These are phyloP conservation scores for Gymnothorax reevesii DNA, from an alignment of 2,797 vertebrate genomes.

Conservation along the genomic window DNA sequence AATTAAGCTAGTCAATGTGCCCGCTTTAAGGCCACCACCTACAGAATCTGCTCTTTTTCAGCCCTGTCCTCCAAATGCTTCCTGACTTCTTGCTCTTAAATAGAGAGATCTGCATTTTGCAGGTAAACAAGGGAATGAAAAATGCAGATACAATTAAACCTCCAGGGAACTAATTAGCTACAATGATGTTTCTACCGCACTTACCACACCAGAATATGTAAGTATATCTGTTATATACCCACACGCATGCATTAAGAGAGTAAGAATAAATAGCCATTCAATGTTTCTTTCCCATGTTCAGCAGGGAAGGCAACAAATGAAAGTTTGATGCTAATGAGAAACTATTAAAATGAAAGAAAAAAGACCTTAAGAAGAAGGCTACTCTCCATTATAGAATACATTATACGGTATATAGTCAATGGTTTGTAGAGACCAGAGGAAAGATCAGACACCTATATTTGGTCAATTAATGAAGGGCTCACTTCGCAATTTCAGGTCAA, in stretches of 20 bases:
- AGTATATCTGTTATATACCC: constrained; percentile 58
- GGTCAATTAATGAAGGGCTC: neutral
- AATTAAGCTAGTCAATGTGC: neutral
- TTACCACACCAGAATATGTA: constrained; percentile 78
- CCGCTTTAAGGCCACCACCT: constrained; percentile 4
- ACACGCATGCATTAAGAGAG: constrained; percentile 20
- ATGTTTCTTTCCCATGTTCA: neutral
- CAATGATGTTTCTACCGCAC: constrained; percentile 83
- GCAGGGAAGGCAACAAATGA: neutral
- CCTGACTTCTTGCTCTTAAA: constrained; percentile 54
- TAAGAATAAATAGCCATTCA: neutral
- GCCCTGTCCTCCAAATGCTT: neutral
- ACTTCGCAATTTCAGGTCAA: neutral
- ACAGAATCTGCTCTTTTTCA: neutral
- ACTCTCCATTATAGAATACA: neutral
- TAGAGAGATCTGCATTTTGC: constrained; percentile 74
- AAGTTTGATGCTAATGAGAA: neutral
- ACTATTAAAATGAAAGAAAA: constrained; percentile 7
- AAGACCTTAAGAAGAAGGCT: constrained; percentile 16
- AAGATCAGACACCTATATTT: neutral
- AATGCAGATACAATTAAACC: constrained; percentile 78
- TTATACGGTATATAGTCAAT: neutral
- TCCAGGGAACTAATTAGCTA: constrained; percentile 82
- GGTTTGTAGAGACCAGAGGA: neutral
- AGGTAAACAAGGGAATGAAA: constrained; percentile 81